Conservation (phyloP, 2,888 invertebrate genomes). For the Stomorhina lunata region DNA sequence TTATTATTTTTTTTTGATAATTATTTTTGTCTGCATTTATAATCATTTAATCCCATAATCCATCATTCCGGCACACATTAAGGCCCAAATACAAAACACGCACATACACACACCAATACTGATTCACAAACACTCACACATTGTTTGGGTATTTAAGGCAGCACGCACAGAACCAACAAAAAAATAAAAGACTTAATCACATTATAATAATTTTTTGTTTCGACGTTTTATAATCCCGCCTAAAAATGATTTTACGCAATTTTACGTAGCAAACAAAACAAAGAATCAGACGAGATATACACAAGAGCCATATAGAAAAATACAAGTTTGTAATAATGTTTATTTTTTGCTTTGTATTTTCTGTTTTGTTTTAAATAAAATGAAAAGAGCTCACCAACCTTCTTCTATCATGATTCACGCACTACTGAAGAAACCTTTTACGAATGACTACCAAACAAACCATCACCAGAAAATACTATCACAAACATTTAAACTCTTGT, state of each 20-base stretch:
- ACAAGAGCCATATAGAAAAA: conserved; percentile 34
- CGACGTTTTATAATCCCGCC: conserved; percentile 60
- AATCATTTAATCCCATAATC: conserved; percentile 61
- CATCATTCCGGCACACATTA: conserved; percentile 58
- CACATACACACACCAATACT: background rate
- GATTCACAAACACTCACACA: conserved; percentile 26
- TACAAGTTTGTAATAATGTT: conserved; percentile 40
- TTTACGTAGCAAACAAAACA: conserved; percentile 57
- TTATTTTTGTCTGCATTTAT: conserved; percentile 8
- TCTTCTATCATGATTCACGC: conserved; percentile 72
- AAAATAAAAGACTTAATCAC: conserved; percentile 41
- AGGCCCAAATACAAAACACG: conserved; percentile 27
- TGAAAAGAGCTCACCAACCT: conserved; percentile 74
- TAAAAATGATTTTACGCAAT: conserved; percentile 66
- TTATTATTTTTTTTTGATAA: conserved; percentile 1
- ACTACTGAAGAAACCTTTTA: conserved; percentile 56
- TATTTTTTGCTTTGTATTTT: conserved; percentile 20
- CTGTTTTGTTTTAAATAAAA: conserved; percentile 4
- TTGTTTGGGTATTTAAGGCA: background rate
- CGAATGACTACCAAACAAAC: conserved; percentile 53
- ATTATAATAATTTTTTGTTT: conserved; percentile 37
- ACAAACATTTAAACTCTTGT: background rate
- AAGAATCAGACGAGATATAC: conserved; percentile 32
- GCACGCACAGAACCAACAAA: conserved; percentile 31
- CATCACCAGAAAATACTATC: conserved; percentile 10